Evolutionary conservation across 1,140 invertebrate genomes (phyloP).

Genomic region (Chymomyza costata): DNA sequence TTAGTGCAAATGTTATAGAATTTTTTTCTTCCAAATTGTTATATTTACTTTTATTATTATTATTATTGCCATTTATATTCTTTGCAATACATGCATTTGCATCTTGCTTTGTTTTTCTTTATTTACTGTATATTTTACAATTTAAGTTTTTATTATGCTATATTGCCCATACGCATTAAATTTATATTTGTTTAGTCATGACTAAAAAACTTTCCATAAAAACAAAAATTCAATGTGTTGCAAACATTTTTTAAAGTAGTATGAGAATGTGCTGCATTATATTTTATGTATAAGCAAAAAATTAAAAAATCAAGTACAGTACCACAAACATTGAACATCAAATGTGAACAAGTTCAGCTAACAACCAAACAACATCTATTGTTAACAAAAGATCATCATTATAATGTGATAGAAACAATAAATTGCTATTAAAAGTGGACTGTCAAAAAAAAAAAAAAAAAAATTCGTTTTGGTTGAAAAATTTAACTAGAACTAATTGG

Average conservation of each 20-base stretch:
- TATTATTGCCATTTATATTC: slow-evolving; percentile 32
- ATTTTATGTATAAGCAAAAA: slow-evolving; percentile 55
- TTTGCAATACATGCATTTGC: slow-evolving; percentile 4
- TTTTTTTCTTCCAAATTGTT: slow-evolving; percentile 24
- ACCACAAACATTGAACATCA: slow-evolving; percentile 57
- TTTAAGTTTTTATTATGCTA: slow-evolving; percentile 14
- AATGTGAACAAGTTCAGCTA: slow-evolving; percentile 59
- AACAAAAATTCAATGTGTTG: too few relatives aligned
- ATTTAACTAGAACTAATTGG: too few relatives aligned
- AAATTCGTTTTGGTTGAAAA: neutral
- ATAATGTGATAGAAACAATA: slow-evolving; percentile 66
- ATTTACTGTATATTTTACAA: slow-evolving; percentile 16
- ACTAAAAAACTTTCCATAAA: too few relatives aligned
- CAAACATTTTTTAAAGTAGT: too few relatives aligned
- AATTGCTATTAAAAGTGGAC: slow-evolving; percentile 69
- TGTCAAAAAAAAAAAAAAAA: slow-evolving; percentile 48
- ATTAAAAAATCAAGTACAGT: slow-evolving; percentile 48
- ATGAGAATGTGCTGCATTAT: slow-evolving; percentile 28
- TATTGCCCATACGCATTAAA: slow-evolving; percentile 1
- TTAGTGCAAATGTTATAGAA: slow-evolving; percentile 26
- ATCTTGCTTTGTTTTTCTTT: slow-evolving; percentile 6
- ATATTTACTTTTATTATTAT: slow-evolving; percentile 13
- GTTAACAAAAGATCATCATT: slow-evolving; percentile 34
- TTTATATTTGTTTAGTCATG: slow-evolving; percentile 1
- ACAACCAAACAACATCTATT: slow-evolving; percentile 66